Evolutionary conservation across 2,113 vertebrate genomes (phyloP), one percentile per base, ranked within the genome.

Genomic region (Cryptotis parvus): DNA sequence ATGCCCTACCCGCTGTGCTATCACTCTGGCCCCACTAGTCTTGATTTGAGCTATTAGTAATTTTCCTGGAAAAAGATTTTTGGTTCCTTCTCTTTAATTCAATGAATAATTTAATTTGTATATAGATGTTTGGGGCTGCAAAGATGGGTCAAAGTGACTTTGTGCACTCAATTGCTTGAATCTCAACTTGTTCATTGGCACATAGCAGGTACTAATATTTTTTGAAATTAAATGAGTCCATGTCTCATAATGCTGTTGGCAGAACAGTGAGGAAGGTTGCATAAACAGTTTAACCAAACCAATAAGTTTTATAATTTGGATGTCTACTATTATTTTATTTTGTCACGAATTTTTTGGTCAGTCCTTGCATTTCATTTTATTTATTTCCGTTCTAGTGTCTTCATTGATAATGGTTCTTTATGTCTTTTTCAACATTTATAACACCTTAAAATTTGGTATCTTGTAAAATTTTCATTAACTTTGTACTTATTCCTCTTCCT

Each of bases 381-480:
- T 72, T 82, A 69, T 83, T 52, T 90, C 85, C 4, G 5, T 35
- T 20, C 41, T 7, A 66, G 31, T 49, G 6, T 4, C 5, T 91
- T 83, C 33, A 65, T 41, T 74, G 45, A 20, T 90, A 10, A 43
- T 77, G 20, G 24, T 75, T 88, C n/a, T 65, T 83, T 14, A 9
- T 49, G 68, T 22, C 1, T 22, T 76, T 86, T 74, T 26, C 58
- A 86, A 26, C 27, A 84, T 43, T 77, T 89, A 3, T 2, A 35
- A 3, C 74, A 29, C 15, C 20, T 92, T 15, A 14, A 5, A 70
- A 80, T 70, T 89, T 86, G 81, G 9, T 52, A 18, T 31, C 81
- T 80, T 39, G 39, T 92, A 90, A 87, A 85, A 68, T 58, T 92
- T 88, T 93, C n/a, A 55, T 90, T 88, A 87, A 72, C 24, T 90